These are phyloP conservation scores for Sebastes vulpes DNA, from an alignment of 2,797 vertebrate genomes.

Conservation along the genomic window DNA sequence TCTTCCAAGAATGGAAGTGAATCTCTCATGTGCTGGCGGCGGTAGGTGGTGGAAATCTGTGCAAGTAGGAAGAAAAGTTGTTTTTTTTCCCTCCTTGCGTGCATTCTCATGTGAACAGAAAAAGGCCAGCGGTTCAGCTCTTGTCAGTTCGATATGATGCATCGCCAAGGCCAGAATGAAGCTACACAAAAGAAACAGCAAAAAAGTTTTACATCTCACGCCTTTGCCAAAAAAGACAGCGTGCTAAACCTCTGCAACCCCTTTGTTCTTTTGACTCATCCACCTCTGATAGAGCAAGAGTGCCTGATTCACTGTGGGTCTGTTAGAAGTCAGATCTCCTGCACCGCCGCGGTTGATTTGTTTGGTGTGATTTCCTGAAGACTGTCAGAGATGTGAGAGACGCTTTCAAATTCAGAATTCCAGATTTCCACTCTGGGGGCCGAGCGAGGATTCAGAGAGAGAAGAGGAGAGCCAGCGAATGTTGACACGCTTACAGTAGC, in stretches of 20 bases:
- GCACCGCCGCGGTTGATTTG: conserved; percentile 74
- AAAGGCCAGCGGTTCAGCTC: conserved; percentile 75
- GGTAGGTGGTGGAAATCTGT: conserved; percentile 65
- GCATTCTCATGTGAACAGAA: conserved; percentile 60
- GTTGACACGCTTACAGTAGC: conserved; percentile 84
- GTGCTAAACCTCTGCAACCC: conserved; percentile 75
- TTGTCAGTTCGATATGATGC: conserved; percentile 77
- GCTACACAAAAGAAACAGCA: conserved; percentile 63
- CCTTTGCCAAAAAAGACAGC: conserved; percentile 80
- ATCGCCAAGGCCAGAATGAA: conserved; percentile 72
- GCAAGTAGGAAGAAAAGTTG: conserved; percentile 65
- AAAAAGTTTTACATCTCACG: conserved; percentile 75
- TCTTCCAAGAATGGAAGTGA: conserved; percentile 72
- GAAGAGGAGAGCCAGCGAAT: conserved; percentile 77
- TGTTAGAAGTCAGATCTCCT: conserved; percentile 78
- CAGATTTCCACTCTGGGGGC: conserved; percentile 80
- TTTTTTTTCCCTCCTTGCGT: conserved; percentile 28
- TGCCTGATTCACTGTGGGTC: conserved; percentile 74
- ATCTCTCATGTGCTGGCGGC: conserved; percentile 41
- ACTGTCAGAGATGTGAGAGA: conserved; percentile 83
- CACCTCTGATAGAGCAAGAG: conserved; percentile 75
- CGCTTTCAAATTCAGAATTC: conserved; percentile 80
- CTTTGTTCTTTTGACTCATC: conserved; percentile 81
- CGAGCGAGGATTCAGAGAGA: conserved; percentile 77
- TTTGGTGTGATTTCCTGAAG: conserved; percentile 84